A percentile compares a stretch with the other conserved stretches of the same genome.
These are phyloP conservation scores for Thamnophis elegans DNA, from an alignment of 2,797 vertebrate species.

Conservation along the genomic window DNA sequence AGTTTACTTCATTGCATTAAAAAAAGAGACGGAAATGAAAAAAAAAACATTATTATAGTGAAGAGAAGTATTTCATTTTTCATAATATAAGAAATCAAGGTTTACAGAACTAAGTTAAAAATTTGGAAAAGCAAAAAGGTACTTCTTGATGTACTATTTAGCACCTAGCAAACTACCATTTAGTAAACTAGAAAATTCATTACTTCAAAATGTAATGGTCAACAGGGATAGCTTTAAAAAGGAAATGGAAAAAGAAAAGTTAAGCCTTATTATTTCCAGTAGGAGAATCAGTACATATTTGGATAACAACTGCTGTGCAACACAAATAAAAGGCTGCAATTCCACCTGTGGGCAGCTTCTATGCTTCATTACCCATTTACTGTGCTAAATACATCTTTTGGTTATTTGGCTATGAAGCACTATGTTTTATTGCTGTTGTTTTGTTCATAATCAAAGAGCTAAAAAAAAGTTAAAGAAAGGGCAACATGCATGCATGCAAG, in stretches of 20 bases:
- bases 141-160: not conserved
- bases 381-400: not conserved
- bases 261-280: not conserved
- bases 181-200: not conserved
- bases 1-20: not conserved
- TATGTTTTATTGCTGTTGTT: not conserved
- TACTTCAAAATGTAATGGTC: not conserved
- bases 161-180: not conserved
- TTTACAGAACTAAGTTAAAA: not conserved
- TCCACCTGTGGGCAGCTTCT: not conserved
- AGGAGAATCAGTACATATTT: not conserved
- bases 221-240: not conserved
- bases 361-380: not conserved
- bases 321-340: not conserved
- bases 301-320: not conserved
- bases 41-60: not conserved
- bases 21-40: not conserved
- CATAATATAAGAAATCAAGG: not conserved
- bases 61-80: not conserved
- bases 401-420: not conserved
- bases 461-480: not conserved
- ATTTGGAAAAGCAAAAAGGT: not conserved
- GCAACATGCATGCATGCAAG: not conserved
- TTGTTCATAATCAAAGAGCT: not conserved
- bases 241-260: not conserved